Conservation (phyloP, 2,113 vertebrate genomes). For the Lethenteron reissneri region DNA sequence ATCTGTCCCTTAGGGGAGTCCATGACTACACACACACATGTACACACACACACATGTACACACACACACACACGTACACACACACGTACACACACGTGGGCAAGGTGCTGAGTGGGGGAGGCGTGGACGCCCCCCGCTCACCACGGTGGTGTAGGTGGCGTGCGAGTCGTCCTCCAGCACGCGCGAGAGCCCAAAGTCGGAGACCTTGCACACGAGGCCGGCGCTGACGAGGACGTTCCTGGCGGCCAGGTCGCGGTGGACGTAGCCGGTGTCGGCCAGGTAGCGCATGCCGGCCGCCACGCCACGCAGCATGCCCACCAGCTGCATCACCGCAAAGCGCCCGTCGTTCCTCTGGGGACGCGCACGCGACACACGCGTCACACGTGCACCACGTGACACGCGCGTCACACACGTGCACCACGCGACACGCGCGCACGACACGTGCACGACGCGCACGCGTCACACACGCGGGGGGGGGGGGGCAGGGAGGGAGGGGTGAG, state of each 20-base stretch:
- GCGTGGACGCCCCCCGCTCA: background rate
- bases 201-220: slow-evolving; percentile 6
- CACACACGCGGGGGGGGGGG: background rate
- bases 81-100: background rate
- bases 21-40: too few species aligned
- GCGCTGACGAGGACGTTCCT: slow-evolving; percentile 1
- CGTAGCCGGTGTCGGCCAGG: slow-evolving; percentile 1
- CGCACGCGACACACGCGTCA: background rate
- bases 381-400: background rate
- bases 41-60: background rate
- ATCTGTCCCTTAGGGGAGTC: too few species aligned
- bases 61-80: background rate
- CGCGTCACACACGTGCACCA: background rate
- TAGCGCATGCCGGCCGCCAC: background rate
- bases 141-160: slow-evolving; percentile 1
- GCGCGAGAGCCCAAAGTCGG: background rate
- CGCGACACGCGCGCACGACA: background rate
- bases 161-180: background rate
- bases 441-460: background rate
- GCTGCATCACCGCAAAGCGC: background rate
- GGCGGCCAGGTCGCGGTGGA: slow-evolving; percentile 2
- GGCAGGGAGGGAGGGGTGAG: background rate
- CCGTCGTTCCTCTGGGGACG: background rate
- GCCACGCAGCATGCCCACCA: background rate
- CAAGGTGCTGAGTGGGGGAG: background rate